These are phyloP conservation scores for Rhea americana DNA, from an alignment of 2,113 vertebrate genomes.

Conservation along the genomic window DNA sequence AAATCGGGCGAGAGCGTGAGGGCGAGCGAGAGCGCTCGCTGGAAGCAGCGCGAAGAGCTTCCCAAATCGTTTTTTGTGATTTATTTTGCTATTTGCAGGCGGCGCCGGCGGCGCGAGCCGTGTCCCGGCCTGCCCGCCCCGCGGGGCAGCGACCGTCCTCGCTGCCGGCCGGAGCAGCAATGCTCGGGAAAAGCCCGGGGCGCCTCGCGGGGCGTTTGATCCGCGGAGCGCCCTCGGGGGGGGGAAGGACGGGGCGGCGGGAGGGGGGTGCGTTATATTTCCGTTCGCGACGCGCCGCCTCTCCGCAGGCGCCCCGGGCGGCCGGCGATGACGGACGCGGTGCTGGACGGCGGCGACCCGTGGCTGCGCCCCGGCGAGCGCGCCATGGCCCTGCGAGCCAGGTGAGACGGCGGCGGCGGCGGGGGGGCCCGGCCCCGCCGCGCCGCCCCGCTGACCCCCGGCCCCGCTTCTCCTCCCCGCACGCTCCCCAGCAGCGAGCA, in stretches of 20 bases:
- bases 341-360: slow-evolving; percentile 83
- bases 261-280: no score
- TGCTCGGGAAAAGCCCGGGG: no score
- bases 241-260: no score
- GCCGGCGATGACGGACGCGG: slow-evolving; percentile 86
- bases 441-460: background rate
- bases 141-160: background rate
- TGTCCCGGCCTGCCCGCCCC: background rate
- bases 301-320: background rate
- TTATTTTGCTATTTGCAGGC: slow-evolving; percentile 40
- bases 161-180: accelerated
- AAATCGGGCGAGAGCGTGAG: background rate
- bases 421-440: no score
- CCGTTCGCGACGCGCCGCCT: no score
- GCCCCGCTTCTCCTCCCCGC: slow-evolving; percentile 21
- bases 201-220: accelerated
- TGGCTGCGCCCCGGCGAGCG: slow-evolving; percentile 86
- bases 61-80: background rate
- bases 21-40: background rate
- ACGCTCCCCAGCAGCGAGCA: slow-evolving; percentile 82
- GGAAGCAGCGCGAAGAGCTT: slow-evolving; percentile 22
- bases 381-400: slow-evolving; percentile 81
- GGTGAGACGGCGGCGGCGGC: slow-evolving; percentile 71
- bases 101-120: background rate
- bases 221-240: no score